Percentiles rank a stretch among this genome's conserved stretches.
Evolutionary conservation across 2,113 vertebrate genomes (phyloP).

Genomic region (Pteronura brasiliensis): DNA sequence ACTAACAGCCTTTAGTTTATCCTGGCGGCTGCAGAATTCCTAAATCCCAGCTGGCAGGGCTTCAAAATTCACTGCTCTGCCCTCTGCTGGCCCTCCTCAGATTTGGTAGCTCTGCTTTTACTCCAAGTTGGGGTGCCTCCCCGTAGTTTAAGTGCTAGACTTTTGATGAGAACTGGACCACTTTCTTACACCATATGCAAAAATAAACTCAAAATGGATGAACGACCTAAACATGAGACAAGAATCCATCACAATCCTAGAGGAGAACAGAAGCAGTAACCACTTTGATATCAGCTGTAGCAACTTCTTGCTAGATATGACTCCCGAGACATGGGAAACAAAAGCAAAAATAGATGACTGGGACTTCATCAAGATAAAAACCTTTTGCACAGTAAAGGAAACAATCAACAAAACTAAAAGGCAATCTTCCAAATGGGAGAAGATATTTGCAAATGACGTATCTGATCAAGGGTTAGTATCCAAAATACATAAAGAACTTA

Average conservation of each 20-base stretch:
- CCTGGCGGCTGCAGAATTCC: neutral
- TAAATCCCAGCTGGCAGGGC: rapidly evolving
- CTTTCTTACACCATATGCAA: neutral
- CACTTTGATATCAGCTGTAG: neutral
- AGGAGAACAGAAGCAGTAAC: neutral
- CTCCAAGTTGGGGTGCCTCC: neutral
- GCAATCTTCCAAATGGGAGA: neutral
- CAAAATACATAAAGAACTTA: neutral
- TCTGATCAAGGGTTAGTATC: neutral
- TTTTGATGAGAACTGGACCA: neutral
- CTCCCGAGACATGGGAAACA: neutral
- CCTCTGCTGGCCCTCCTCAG: constrained; percentile 55
- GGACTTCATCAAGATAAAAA: neutral
- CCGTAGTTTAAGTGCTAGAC: neutral
- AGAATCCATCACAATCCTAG: neutral
- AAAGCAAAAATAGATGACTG: neutral
- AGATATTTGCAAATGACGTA: neutral
- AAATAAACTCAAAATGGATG: neutral
- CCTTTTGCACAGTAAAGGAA: neutral
- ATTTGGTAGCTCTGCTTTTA: neutral
- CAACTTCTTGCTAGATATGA: neutral
- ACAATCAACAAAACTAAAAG: neutral
- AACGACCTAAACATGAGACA: neutral
- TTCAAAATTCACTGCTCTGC: constrained; percentile 22
- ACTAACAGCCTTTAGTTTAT: neutral